phyloP scores from a whole-genome alignment of 2,888 invertebrate species.

The Aphodius sticticus region DNA sequence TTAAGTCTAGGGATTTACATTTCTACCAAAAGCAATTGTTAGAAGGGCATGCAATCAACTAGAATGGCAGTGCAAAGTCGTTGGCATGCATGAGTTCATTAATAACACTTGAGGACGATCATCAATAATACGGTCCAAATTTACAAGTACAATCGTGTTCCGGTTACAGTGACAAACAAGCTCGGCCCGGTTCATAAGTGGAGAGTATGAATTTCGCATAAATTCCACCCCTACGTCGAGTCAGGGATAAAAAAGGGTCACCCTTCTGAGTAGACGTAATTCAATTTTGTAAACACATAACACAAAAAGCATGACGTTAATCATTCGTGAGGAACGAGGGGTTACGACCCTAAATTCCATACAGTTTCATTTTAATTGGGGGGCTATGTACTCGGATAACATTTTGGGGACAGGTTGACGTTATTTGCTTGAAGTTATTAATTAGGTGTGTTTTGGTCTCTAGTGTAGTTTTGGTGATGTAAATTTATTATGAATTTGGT shows the following conservation, averaged over 20 bases:
- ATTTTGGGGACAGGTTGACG: neutral
- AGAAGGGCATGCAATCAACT: neutral
- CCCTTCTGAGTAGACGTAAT: neutral
- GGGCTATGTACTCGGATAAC: neutral
- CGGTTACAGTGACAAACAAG: neutral
- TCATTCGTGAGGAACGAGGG: neutral
- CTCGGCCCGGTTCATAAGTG: neutral
- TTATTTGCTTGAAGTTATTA: neutral
- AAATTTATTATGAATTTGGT: too few relatives aligned
- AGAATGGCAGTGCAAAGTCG: neutral
- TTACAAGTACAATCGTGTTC: neutral
- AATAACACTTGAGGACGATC: neutral
- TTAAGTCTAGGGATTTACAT: neutral
- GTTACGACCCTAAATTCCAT: neutral
- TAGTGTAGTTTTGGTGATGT: too few relatives aligned
- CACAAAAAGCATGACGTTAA: neutral
- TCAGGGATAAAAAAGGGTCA: neutral
- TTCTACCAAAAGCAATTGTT: neutral
- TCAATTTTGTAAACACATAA: constrained; percentile 4
- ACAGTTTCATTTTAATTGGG: neutral
- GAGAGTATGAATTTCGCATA: neutral
- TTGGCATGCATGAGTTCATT: neutral
- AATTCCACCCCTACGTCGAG: neutral
- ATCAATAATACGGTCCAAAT: neutral
- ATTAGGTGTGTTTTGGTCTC: too few relatives aligned